phyloP scores from a whole-genome alignment of 2,888 invertebrate genomes.

The Dichetophora obliterata region DNA sequence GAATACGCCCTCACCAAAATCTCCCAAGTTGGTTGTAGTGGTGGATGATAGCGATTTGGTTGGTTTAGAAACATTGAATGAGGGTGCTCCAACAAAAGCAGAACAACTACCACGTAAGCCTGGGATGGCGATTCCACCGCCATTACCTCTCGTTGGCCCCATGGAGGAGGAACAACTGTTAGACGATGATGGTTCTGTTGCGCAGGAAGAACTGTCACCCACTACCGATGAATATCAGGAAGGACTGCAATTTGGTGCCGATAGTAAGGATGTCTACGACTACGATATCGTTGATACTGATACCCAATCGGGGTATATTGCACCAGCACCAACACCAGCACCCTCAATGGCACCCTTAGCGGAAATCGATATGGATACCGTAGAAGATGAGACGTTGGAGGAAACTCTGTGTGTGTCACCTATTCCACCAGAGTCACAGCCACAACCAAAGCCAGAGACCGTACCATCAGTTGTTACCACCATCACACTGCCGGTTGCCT shows the following conservation, averaged over 20 bases:
- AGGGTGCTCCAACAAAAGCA: not conserved
- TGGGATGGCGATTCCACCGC: slow-evolving; percentile 15
- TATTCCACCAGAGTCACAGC: not conserved
- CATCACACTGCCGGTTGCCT: slow-evolving; percentile 33
- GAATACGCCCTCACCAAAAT: slow-evolving; percentile 24
- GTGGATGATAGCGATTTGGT: not conserved
- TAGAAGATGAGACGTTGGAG: slow-evolving; percentile 75
- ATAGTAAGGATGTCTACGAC: slow-evolving; percentile 59
- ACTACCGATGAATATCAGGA: slow-evolving; percentile 69
- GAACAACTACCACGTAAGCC: not conserved
- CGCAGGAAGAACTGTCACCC: slow-evolving; percentile 65
- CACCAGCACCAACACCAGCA: slow-evolving; percentile 67
- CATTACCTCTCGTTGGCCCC: slow-evolving; percentile 42
- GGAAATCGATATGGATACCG: slow-evolving; percentile 78
- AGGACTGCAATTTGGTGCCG: slow-evolving; percentile 61
- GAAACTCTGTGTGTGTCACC: slow-evolving; percentile 15
- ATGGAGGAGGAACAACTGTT: slow-evolving; percentile 42
- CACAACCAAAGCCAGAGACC: not conserved
- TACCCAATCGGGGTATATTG: slow-evolving; percentile 58
- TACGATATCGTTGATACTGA: slow-evolving; percentile 63
- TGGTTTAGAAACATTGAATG: not conserved
- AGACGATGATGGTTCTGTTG: slow-evolving; percentile 5
- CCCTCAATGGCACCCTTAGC: slow-evolving; percentile 76
- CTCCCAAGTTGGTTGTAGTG: not conserved
- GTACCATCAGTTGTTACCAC: not conserved